Evolutionary conservation across 2,797 vertebrate genomes (phyloP), one percentile per base, ranked within the genome.

Genomic region (Danio choprae): DNA sequence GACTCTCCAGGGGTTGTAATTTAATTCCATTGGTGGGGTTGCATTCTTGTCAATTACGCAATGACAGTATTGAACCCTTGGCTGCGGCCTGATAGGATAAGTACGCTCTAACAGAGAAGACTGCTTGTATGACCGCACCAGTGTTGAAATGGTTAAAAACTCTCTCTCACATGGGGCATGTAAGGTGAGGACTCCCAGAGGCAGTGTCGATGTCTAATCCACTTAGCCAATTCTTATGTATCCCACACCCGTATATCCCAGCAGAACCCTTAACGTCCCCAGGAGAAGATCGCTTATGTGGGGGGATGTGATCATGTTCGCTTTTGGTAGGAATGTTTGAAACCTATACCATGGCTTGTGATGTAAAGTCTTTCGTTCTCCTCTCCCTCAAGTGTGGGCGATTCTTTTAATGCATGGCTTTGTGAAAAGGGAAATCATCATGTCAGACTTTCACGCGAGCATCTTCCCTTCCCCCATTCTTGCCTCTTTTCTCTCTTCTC

Each of bases 191-290:
- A 9, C 38, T 77, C 60, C 62, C 55, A 50, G 64, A 53, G 75
- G 22, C 51, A 76, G 63, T 63, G 40, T 72, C 2, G 20, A 67
- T 60, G 73, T 77, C 73, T 74, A 83, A 83, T 81, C 71, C 46
- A 56, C 48, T 74, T 69, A 53, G 81, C 73, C 29, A 64, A 6
- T 60, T 62, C 38, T 64, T 9, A 41, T 38, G 56, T 55, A 72
- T 55, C 72, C 55, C 40, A 78, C 51, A 59, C 59, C 29, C 5
- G 12, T 62, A 65, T 58, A 78, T 74, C 59, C 70, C 81, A 60
- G 46, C 51, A 83, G 62, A 83, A 58, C n/a, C 50, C 16, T 74
- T 60, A 53, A 48, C 56, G 48, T 78, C 22, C 68, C n/a, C 43
- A 22, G 20, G 77, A 74, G 43, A 64, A 46, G 11, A 40, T 36